phyloP scores from a whole-genome alignment of 2,797 vertebrate species.

The Falco rusticolus region DNA sequence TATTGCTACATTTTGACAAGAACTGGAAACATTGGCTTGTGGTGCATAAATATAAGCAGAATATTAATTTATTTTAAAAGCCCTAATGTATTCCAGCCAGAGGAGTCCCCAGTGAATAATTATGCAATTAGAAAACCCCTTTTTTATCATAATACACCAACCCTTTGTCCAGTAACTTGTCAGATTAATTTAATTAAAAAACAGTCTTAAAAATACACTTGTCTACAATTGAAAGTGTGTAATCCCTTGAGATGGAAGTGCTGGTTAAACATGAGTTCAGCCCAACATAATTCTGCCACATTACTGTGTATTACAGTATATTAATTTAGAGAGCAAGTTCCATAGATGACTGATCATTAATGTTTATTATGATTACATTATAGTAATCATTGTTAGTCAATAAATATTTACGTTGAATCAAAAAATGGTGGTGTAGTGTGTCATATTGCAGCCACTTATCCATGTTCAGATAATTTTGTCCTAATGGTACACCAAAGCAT shows the following conservation, averaged over 20 bases:
- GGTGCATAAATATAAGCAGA: not conserved
- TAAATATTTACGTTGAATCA: not conserved
- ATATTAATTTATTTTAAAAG: slow-evolving; percentile 12
- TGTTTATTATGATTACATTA: slow-evolving; percentile 25
- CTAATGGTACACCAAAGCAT: not conserved
- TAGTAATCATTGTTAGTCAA: slow-evolving; percentile 24
- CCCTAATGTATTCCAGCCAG: slow-evolving; percentile 6
- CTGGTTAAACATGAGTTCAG: slow-evolving; percentile 46
- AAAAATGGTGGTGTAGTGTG: not conserved
- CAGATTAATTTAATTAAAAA: slow-evolving; percentile 71
- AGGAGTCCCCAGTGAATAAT: slow-evolving; percentile 37
- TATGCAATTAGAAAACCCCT: not conserved
- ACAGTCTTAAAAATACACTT: slow-evolving; percentile 40
- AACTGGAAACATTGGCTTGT: not conserved
- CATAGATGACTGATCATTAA: slow-evolving; percentile 42
- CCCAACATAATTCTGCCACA: slow-evolving; percentile 18
- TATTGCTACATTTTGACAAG: not conserved
- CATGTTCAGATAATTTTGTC: slow-evolving; percentile 10
- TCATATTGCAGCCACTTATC: slow-evolving; percentile 2
- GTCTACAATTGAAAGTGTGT: slow-evolving; percentile 12
- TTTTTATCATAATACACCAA: not conserved
- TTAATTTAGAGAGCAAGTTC: slow-evolving; percentile 48
- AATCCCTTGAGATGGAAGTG: slow-evolving; percentile 40
- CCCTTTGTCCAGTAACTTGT: slow-evolving; percentile 59
- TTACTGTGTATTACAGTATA: slow-evolving; percentile 18